phyloP scores from a whole-genome alignment of 1,140 invertebrate genomes.

The Subanguina moxae region DNA sequence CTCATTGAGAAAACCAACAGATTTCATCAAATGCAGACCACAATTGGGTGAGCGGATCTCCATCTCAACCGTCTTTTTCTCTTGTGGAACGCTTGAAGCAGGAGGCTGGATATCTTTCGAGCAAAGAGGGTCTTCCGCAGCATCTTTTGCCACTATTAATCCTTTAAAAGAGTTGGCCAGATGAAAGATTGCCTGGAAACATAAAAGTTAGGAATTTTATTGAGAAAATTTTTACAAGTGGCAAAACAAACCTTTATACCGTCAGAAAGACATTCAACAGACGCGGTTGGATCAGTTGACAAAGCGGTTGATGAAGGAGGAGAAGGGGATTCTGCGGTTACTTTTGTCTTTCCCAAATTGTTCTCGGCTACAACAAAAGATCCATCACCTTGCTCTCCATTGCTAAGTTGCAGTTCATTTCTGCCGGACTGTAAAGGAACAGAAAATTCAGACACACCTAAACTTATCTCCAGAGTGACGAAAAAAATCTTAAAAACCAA shows the following conservation, averaged over 20 bases:
- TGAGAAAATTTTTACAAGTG: no score
- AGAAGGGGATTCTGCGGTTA: not conserved
- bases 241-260: slow-evolving; percentile 8
- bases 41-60: slow-evolving; percentile 18
- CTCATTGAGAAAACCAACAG: slow-evolving; percentile 28
- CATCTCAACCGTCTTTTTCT: slow-evolving; percentile 13
- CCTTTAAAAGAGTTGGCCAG: slow-evolving; percentile 17
- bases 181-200: slow-evolving; percentile 31
- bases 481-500: no score
- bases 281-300: slow-evolving; percentile 4
- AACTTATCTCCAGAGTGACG: no score
- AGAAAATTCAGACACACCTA: not conserved
- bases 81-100: not conserved
- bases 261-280: slow-evolving; percentile 13
- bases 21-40: slow-evolving; percentile 27
- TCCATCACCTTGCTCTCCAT: not conserved
- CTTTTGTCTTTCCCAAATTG: not conserved
- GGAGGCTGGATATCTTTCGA: not conserved
- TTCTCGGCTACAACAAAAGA: not conserved
- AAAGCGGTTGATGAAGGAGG: not conserved
- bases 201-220: no score
- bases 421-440: not conserved
- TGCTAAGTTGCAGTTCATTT: not conserved
- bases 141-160: slow-evolving; percentile 38
- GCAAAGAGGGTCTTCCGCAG: slow-evolving; percentile 26